Evolutionary conservation across 2,797 vertebrate species (phyloP), one percentile per base, ranked within the genome.

Genomic region (Platyrinchus mystaceus): DNA sequence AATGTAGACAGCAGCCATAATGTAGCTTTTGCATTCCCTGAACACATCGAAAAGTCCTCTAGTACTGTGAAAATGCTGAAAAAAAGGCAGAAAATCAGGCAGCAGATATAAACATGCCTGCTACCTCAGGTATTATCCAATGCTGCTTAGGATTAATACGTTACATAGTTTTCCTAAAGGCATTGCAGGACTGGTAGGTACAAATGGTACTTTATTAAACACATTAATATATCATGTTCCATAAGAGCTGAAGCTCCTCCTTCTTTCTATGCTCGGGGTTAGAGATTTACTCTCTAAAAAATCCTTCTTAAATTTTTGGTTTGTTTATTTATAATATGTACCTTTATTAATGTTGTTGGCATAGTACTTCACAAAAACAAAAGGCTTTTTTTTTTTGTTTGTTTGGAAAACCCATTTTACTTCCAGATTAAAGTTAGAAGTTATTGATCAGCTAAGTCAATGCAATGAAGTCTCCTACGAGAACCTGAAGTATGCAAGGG

Each of bases 351-450:
- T 82, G 50, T 82, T 92, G 89, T 90, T 94, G 83, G 91, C 53
- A 52, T 27, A 67, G 64, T 50, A 81, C 28, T 78, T 69, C 34
- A 68, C 79, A 94, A 80, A 28, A 93, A 95, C 81, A 94, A 93
- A 96, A 94, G 49, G 22, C 5, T 28, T 56, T 66, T 63, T 56
- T 66, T 63, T 87, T 96, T 92, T 41, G 67, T 90, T 96, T 90
- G 83, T 94, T 97, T 95, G 92, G 74, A 96, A 96, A 97, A 69
- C 59, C 77, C 81, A 90, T 97, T 97, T 98, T 96, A 95, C 49
- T 95, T 96, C 93, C 95, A 97, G 87, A 97, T 97, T 91, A 97
- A 97, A 97, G 94, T 96, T 94, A 95, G 93, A 96, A 93, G 94
- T 92, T 95, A 95, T 83, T 94, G 96, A 96, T 96, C 95, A 95